Base-by-base conservation (phyloP, 2,113 vertebrate genomes). In the Forbesichthys agassizii region DNA sequence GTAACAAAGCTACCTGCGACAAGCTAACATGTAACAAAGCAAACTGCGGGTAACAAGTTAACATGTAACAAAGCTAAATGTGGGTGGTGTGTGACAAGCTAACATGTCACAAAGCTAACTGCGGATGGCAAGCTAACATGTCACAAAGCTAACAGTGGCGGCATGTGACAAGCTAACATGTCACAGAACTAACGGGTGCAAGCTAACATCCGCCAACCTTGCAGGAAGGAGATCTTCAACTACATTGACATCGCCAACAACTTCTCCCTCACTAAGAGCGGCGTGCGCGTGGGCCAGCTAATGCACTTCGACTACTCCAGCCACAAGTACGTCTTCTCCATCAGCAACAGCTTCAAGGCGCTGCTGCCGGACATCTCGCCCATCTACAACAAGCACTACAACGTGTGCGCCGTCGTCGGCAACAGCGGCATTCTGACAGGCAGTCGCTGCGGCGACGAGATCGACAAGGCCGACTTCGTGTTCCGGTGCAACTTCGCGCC, bases 291-390 rank as follows among this genome's bases (percentile, higher is more conserved):
- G 0, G 98, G 98, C 75, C 98, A 99, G 88, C 92, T 99, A 81
- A 97, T 99, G 96, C 98, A 99, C 87, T 99, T 98, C n/a, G 97
- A 98, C 75, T 99, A 99, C 82, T 99, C 98, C 91, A 98, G 95
- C 92, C 96, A 98, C 69, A 99, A 99, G 81, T 99, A 99, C 0
- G 98, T 99, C 33, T 99, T 98, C 88, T 96, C 97, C 60, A 96
- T 99, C 86, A 96, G 96, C 86, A 96, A 96, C 83, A 98, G 95
- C 93, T 95, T 99, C 86, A 92, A 92, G 11, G 96, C 96, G 0
- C 93, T 99, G 85, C 96, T 99, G 33, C 98, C 98, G 0, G 96
- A 98, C 0, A 83, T 87, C 11, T 98, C 98, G 0, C 98, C 97
- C 0, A 93, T 99, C 86, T 83, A 90, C 72, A 96, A 96, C 91